These are phyloP conservation scores for Digitonthophagus gazella DNA, from an alignment of 2,888 invertebrate species.

Conservation along the genomic window DNA sequence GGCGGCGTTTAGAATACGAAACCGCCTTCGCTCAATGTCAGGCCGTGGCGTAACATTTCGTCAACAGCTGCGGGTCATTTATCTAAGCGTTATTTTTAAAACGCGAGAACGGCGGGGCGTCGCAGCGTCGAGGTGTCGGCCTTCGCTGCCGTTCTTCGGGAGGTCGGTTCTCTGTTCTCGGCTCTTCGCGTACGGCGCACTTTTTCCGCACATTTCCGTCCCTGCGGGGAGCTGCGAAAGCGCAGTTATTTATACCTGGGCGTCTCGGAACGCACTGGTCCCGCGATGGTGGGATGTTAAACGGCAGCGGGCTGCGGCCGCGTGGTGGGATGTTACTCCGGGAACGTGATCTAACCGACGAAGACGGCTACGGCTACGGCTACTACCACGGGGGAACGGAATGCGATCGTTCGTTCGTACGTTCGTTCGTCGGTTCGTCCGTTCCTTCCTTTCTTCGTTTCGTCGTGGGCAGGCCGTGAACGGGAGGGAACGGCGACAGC, in stretches of 20 bases:
- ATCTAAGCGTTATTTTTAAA: background rate
- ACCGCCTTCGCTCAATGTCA: background rate
- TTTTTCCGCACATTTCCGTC: background rate
- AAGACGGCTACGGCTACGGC: too few species aligned
- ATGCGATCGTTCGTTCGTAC: background rate
- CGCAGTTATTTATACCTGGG: background rate
- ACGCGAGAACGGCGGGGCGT: background rate
- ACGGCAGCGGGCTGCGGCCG: background rate
- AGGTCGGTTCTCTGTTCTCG: too few species aligned
- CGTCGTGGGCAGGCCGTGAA: background rate
- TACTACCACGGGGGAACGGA: background rate
- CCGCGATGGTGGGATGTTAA: too few species aligned
- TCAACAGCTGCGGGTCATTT: background rate
- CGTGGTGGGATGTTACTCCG: background rate
- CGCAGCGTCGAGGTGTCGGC: background rate
- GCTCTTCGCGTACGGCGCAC: background rate
- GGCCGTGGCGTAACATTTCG: background rate
- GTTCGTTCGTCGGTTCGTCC: background rate
- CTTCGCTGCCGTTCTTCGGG: background rate
- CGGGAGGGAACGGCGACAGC: background rate
- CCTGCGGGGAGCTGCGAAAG: background rate
- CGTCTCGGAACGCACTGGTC: background rate
- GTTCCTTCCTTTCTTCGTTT: background rate
- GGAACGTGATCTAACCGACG: background rate
- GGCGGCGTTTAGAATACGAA: too few species aligned